phyloP scores from a whole-genome alignment of 2,888 invertebrate species.

The Cyaniris semiargus region DNA sequence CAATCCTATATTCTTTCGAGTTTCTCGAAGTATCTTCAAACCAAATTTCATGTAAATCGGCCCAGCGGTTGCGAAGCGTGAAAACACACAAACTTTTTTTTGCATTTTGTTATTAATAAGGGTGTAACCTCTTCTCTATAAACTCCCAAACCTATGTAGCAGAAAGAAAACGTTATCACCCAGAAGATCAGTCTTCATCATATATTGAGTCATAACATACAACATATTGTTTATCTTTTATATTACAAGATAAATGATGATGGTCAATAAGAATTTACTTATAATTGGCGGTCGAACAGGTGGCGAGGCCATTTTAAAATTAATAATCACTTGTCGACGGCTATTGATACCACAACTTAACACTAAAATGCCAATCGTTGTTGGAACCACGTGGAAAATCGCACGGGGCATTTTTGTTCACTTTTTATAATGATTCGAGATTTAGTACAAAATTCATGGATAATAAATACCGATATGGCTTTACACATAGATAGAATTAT shows the following conservation, averaged over 20 bases:
- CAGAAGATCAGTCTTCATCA: not conserved
- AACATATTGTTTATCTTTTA: not conserved
- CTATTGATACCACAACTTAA: slow-evolving; percentile 16
- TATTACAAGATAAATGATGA: slow-evolving; percentile 5
- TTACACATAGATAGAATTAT: too few relatives aligned
- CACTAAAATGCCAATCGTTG: not conserved
- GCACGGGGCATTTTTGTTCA: not conserved
- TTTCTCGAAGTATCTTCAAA: too few relatives aligned
- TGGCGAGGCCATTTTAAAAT: slow-evolving; percentile 19
- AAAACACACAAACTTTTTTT: too few relatives aligned
- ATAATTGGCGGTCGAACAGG: not conserved
- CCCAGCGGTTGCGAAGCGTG: too few relatives aligned
- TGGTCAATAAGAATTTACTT: slow-evolving; percentile 16
- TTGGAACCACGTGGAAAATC: not conserved
- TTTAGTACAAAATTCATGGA: too few relatives aligned
- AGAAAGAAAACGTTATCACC: not conserved
- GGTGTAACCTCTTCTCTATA: too few relatives aligned
- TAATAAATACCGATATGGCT: too few relatives aligned
- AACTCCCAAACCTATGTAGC: too few relatives aligned
- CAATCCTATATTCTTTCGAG: too few relatives aligned
- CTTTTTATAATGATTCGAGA: not conserved
- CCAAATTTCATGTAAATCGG: too few relatives aligned
- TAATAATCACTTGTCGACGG: slow-evolving; percentile 10
- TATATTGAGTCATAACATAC: not conserved
- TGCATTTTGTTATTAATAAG: too few relatives aligned